Percentiles rank a stretch among this genome's conserved stretches.
phyloP scores from a whole-genome alignment of 2,113 vertebrate genomes.

The Phaethornis superciliosus region DNA sequence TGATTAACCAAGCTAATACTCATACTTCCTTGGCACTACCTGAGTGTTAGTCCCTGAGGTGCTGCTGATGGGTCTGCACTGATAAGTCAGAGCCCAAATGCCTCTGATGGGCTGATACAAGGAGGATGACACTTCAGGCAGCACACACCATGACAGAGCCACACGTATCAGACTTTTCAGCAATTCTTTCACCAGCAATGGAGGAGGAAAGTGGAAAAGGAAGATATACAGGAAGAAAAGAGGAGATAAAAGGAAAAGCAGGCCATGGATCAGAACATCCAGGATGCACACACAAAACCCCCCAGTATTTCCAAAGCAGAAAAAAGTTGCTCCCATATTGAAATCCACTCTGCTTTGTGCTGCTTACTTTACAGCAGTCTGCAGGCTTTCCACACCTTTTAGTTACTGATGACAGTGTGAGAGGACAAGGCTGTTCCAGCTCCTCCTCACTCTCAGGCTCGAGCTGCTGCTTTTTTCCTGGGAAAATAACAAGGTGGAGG shows the following conservation, averaged over 20 bases:
- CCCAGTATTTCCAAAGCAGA: neutral
- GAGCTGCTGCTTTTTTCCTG: neutral
- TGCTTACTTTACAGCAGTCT: neutral
- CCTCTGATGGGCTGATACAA: conserved; percentile 12
- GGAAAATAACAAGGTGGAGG: neutral
- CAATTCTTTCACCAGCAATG: neutral
- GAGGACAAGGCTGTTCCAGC: neutral
- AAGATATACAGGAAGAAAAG: neutral
- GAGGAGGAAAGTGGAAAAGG: neutral
- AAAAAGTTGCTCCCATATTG: neutral
- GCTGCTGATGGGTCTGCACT: neutral
- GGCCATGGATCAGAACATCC: neutral
- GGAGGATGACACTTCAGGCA: neutral
- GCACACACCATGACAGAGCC: neutral
- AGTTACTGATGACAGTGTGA: neutral
- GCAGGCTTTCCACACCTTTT: neutral
- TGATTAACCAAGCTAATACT: neutral
- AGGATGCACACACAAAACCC: neutral
- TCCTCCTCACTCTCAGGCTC: neutral
- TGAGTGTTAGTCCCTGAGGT: neutral
- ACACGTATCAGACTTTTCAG: neutral
- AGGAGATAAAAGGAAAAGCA: neutral
- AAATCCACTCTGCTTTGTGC: neutral
- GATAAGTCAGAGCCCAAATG: neutral
- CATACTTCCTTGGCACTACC: conserved; percentile 20